A percentile compares a stretch with the other conserved stretches of the same genome.
phyloP scores from a whole-genome alignment of 1,140 invertebrate species.

The Mycetomoellerius zeteki region DNA sequence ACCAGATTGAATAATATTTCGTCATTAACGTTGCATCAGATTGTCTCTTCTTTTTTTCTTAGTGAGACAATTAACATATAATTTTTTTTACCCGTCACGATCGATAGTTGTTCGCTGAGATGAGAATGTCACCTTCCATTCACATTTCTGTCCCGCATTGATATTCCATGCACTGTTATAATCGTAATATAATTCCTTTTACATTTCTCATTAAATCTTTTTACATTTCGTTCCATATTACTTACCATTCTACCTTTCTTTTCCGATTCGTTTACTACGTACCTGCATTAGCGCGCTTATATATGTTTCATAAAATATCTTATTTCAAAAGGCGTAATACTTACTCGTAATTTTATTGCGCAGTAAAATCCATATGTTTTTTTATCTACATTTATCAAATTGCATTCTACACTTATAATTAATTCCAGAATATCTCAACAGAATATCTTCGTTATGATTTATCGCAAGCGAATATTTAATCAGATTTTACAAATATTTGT shows the following conservation, averaged over 20 bases:
- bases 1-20: conserved; percentile 36
- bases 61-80: conserved; percentile 37
- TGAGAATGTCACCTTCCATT: conserved; percentile 34
- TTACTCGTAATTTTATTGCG: conserved; percentile 35
- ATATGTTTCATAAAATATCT: conserved; percentile 42
- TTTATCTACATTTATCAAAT: conserved; percentile 42
- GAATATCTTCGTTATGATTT: conserved; percentile 4
- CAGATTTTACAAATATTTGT: neutral
- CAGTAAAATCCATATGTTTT: conserved; percentile 46
- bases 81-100: neutral
- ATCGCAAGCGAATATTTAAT: neutral
- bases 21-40: conserved; percentile 25
- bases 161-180: conserved; percentile 48
- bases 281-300: conserved; percentile 58
- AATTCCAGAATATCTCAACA: conserved; percentile 24
- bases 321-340: conserved; percentile 44
- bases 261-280: conserved; percentile 66
- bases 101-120: conserved; percentile 15
- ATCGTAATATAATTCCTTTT: conserved; percentile 61
- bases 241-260: conserved; percentile 41
- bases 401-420: conserved; percentile 25
- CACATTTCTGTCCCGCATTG: conserved; percentile 24
- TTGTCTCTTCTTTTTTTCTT: neutral
- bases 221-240: conserved; percentile 71
- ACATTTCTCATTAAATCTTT: conserved; percentile 78